Base-by-base conservation (phyloP, 2,888 invertebrate genomes). In the Calameuta idolon region DNA sequence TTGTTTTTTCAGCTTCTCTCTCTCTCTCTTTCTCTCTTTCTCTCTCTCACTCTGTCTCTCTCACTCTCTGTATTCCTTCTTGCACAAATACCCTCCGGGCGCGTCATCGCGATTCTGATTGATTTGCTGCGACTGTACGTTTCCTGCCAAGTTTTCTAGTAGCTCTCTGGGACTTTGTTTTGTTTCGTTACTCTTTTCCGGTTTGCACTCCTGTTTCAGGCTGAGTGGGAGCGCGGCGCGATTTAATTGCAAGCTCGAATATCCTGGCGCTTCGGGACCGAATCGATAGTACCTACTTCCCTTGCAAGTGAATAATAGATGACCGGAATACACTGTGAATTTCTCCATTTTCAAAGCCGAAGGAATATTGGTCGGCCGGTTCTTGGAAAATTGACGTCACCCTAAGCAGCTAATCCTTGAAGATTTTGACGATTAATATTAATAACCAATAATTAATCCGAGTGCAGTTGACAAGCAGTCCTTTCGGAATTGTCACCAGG, bases 1-100 rank as follows among this genome's bases (percentile, higher is more conserved):
- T 69, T 40, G 12, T 55, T 35, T 30, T n/a, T 33, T 15, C 15
- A 4, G 55, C 1, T 12, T 11, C 31, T 34, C 30, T 34, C n/a
- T 76, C 35, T 74, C 76, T 23, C 33, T 55, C 23, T 34, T 35
- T 33, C 69, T 37, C 30, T 33, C 78, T 33, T 76, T 75, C 76
- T 76, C 76, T 68, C 73, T 30, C 74, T 76, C 40, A 76, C 34
- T 74, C n/a, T 34, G 12, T 34, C 69, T 34, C 12, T n/a, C 12
- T 12, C 76, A 34, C 40, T 9, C 34, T 71, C 23, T 23, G 1
- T 55, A 55, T 55, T 55, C 55, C 23, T 55, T 55, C 55, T 2
- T 15, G 55, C 23, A 23, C 23, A 55, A 55, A 55, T 23, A 55
- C 1, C 55, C 55, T 55, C 23, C 5, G 23, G 55, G 23, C 23